A percentile compares a stretch with the other conserved stretches of the same genome.
These are phyloP conservation scores for Typhlichthys subterraneus DNA, from an alignment of 2,797 vertebrate species.

Conservation along the genomic window DNA sequence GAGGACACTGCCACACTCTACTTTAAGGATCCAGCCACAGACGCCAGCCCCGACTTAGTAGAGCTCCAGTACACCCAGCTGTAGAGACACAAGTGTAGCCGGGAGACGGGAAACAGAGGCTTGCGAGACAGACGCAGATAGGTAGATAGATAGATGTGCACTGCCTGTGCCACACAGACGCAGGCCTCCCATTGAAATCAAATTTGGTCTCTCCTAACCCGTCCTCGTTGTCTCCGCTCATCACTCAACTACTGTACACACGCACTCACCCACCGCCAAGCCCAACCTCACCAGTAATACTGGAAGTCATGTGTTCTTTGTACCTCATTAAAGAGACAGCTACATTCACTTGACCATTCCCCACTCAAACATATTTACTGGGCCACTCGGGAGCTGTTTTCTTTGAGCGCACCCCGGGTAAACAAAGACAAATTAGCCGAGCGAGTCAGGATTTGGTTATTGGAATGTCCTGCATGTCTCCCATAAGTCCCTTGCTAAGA, in stretches of 20 bases:
- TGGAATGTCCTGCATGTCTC: conserved; percentile 20
- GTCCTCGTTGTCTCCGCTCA: not conserved
- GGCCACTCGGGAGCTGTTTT: not conserved
- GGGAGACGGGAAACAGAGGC: conserved; percentile 21
- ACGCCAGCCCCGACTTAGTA: conserved; percentile 79
- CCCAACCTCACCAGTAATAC: conserved; percentile 4
- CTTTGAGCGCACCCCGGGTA: not conserved
- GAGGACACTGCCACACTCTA: conserved; percentile 83
- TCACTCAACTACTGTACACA: not conserved
- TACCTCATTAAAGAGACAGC: conserved; percentile 13
- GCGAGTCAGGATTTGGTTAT: conserved; percentile 5
- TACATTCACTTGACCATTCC: not conserved
- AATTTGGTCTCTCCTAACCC: conserved; percentile 69
- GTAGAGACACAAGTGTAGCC: conserved; percentile 54
- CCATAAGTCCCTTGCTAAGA: not conserved
- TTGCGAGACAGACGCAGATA: conserved; percentile 30
- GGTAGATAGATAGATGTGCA: conserved; percentile 22
- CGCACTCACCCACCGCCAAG: conserved; percentile 14
- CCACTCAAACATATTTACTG: conserved; percentile 5
- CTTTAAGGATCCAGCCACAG: conserved; percentile 82
- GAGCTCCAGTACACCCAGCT: conserved; percentile 83
- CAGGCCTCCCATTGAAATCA: conserved; percentile 74
- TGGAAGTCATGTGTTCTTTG: conserved; percentile 33
- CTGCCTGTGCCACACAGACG: conserved; percentile 19
- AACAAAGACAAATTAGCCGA: conserved; percentile 11